Conservation (phyloP, 1,140 invertebrate genomes). For the Magallana gigas region DNA sequence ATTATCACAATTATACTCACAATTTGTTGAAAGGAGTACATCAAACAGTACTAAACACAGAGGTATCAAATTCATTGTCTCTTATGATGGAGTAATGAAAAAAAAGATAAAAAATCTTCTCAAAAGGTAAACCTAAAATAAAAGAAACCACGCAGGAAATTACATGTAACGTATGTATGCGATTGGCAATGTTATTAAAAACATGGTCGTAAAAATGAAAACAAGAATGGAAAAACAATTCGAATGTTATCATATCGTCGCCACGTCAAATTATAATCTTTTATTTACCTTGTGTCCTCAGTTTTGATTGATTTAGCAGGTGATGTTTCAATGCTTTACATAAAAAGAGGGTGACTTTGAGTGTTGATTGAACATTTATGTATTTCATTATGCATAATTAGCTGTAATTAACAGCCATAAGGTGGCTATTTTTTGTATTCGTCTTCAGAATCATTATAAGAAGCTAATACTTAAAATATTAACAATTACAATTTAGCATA, state of each 20-base stretch:
- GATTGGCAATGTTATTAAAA: background rate
- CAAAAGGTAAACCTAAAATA: background rate
- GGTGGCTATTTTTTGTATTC: too few relatives aligned
- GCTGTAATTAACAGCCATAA: too few relatives aligned
- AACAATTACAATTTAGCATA: too few relatives aligned
- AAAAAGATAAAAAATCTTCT: background rate
- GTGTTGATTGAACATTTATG: too few relatives aligned
- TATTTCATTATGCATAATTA: too few relatives aligned
- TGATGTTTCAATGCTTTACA: too few relatives aligned
- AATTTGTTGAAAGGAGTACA: background rate
- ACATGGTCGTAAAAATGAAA: background rate
- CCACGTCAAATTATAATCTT: background rate
- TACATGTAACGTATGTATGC: background rate
- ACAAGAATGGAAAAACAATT: background rate
- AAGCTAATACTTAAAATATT: too few relatives aligned
- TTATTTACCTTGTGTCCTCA: too few relatives aligned
- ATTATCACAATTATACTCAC: background rate
- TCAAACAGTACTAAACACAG: background rate
- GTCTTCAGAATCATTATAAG: too few relatives aligned
- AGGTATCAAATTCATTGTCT: slow-evolving; percentile 8
- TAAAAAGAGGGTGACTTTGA: too few relatives aligned
- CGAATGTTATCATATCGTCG: background rate
- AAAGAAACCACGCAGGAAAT: slow-evolving; percentile 13
- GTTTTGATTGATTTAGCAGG: too few relatives aligned
- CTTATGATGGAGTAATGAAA: background rate